A percentile compares a stretch with the other conserved stretches of the same genome.
Evolutionary conservation across 2,888 invertebrate species (phyloP).

Genomic region (Ophonus ardosiacus): DNA sequence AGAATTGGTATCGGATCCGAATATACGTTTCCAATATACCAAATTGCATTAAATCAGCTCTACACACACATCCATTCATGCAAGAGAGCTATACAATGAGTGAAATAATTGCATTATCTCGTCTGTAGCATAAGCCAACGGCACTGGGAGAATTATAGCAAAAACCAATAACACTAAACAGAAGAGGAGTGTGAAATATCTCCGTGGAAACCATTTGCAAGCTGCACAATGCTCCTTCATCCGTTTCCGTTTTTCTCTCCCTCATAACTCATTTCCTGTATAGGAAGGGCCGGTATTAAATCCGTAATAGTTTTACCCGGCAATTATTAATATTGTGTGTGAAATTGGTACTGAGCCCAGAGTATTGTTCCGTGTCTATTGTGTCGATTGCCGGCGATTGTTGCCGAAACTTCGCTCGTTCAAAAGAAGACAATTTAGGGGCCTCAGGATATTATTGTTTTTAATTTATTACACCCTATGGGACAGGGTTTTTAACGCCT

Average conservation of each 20-base stretch:
- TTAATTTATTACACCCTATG: background rate
- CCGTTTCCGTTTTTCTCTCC: slow-evolving; percentile 37
- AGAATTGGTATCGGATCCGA: background rate
- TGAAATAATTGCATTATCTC: slow-evolving; percentile 23
- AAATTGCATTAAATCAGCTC: slow-evolving; percentile 17
- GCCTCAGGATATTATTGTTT: background rate
- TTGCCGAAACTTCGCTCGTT: background rate
- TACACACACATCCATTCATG: slow-evolving; percentile 7
- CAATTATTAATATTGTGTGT: slow-evolving; percentile 56
- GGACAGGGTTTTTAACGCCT: background rate
- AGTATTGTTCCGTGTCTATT: slow-evolving; percentile 1
- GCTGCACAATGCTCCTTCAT: slow-evolving; percentile 29
- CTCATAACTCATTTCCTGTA: slow-evolving; percentile 40
- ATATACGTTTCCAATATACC: slow-evolving; percentile 1
- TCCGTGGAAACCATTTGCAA: slow-evolving; percentile 27
- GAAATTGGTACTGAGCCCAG: slow-evolving; percentile 4
- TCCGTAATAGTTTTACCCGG: slow-evolving; percentile 49
- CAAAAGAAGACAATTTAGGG: background rate
- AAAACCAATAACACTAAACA: slow-evolving; percentile 31
- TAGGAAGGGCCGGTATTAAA: slow-evolving; percentile 41
- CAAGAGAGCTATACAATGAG: background rate
- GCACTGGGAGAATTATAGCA: slow-evolving; percentile 12
- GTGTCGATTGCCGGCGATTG: background rate
- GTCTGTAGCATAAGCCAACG: slow-evolving; percentile 15
- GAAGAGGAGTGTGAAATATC: slow-evolving; percentile 42